Conservation (phyloP, 2,888 invertebrate species). For the Melanargia galathea region DNA sequence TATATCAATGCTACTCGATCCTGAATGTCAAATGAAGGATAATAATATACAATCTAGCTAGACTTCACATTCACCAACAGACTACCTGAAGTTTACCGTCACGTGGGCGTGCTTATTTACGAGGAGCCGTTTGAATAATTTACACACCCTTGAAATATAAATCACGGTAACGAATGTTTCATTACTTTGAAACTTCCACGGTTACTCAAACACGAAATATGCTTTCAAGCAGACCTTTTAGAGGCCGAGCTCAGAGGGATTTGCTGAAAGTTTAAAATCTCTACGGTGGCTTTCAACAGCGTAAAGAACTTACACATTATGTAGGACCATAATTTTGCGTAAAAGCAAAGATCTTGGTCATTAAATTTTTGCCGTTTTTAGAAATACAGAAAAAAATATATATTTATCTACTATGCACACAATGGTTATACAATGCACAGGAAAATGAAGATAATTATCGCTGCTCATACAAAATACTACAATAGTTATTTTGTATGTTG, state of each 20-base stretch:
- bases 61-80: conserved; percentile 24
- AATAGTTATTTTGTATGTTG: not conserved
- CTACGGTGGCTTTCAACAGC: not conserved
- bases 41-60: conserved; percentile 20
- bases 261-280: not conserved
- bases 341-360: not conserved
- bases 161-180: conserved; percentile 26
- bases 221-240: conserved; percentile 6
- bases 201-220: conserved; percentile 14
- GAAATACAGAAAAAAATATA: too few species aligned
- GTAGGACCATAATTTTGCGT: not conserved
- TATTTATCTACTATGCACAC: not conserved
- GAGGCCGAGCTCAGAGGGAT: conserved; percentile 5
- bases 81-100: conserved; percentile 18
- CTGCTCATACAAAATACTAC: not conserved
- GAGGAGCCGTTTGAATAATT: conserved; percentile 33
- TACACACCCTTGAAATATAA: conserved; percentile 29
- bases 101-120: conserved; percentile 41
- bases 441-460: not conserved
- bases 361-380: not conserved
- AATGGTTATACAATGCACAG: not conserved
- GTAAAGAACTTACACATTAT: not conserved
- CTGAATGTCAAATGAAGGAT: conserved; percentile 17
- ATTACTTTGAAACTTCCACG: conserved; percentile 21
- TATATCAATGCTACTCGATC: not conserved